Base-by-base conservation (phyloP, 2,888 invertebrate genomes). In the Catocala nupta region DNA sequence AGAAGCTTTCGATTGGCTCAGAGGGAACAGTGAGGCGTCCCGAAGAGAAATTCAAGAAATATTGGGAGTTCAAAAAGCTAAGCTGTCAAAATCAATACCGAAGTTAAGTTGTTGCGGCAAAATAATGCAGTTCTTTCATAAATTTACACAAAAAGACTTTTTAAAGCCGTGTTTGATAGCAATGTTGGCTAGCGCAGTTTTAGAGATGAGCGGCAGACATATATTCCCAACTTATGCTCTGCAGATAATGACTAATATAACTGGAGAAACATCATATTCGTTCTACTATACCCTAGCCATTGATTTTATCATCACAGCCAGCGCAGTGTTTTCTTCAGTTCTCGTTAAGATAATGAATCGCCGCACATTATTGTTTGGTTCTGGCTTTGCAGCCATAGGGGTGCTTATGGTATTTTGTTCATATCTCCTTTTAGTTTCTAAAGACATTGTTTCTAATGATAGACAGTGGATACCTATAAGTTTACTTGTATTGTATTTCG, bases 11-110 rank as follows among this genome's bases (percentile, higher is more conserved):
- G 86, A 89, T 53, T 95, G 91, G 86, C 89, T 95, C 54, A 85
- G 95, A 64, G 95, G 95, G 5, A 73, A 80, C 5, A 60, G 10
- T 89, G 42, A 94, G 90, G 65, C 90, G 88, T 16, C 88, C 83
- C 12, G 75, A 79, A 5, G 83, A 85, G 13, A 90, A 64, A 60
- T 74, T 8, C 44, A 50, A 51, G 64, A 61, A 0, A 74, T 66
- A 6, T 52, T 74, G 5, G 62, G 59, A 57, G 71, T 66, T 0
- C 74, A 74, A 11, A 74, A 50, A 48, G 68, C 68, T 7, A 52
- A 65, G 43, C 34, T 59, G 43, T 51, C 51, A 4, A 59, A 60
- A 45, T 62, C 69, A n/a, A 49, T 9, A 36, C 5, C 8, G 13
- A 49, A 25, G 16, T 12, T 4, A 48, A 16, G 8, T 48, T 12